Conservation (phyloP, 1,140 invertebrate species). For the Pseudachorutes palmiensis region DNA sequence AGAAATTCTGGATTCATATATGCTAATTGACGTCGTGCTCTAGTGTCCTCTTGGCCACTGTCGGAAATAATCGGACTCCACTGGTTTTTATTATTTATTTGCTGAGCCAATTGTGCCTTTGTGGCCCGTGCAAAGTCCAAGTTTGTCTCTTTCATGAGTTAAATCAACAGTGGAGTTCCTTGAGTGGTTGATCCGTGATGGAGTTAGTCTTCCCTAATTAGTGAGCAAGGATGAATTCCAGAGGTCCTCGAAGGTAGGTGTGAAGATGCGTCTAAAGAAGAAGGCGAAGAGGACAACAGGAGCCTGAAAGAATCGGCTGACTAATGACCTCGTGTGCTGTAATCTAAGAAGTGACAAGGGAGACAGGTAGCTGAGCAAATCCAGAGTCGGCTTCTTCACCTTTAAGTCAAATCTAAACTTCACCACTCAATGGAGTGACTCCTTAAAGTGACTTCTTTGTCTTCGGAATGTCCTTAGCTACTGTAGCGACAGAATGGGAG, state of each 20-base stretch:
- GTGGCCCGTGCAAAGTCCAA: background rate
- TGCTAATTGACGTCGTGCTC: too few relatives aligned
- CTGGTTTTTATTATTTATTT: too few relatives aligned
- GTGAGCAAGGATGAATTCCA: slow-evolving; percentile 2
- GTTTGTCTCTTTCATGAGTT: background rate
- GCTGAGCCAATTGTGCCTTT: background rate
- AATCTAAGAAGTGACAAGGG: slow-evolving; percentile 9
- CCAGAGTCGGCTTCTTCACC: too few relatives aligned
- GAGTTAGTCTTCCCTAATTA: background rate
- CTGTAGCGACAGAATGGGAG: too few relatives aligned
- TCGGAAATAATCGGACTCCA: too few relatives aligned
- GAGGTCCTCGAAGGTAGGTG: background rate
- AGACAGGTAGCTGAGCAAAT: too few relatives aligned
- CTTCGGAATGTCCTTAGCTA: too few relatives aligned
- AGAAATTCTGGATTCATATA: too few relatives aligned
- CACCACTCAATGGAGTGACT: too few relatives aligned
- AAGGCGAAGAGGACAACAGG: background rate
- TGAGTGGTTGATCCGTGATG: background rate
- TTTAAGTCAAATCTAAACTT: too few relatives aligned
- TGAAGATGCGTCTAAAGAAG: background rate
- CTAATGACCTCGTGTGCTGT: background rate
- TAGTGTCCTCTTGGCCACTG: too few relatives aligned
- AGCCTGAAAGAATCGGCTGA: background rate
- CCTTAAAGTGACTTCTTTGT: too few relatives aligned
- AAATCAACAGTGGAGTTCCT: background rate